Evolutionary conservation across 2,797 vertebrate genomes (phyloP), one percentile per base, ranked within the genome.

Genomic region (Coracias cyanogaster): DNA sequence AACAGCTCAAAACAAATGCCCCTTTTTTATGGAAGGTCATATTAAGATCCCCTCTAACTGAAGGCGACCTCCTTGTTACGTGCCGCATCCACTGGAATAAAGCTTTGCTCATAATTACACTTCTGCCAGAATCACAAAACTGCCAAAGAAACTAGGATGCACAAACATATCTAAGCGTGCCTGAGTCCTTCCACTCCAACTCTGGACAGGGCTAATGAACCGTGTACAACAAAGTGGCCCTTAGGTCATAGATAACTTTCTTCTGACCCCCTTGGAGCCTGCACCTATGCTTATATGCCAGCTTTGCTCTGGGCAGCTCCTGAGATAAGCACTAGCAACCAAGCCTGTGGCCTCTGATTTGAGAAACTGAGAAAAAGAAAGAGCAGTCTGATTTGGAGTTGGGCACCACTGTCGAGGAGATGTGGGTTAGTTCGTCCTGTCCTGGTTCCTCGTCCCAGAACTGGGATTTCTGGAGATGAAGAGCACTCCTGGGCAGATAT

Each of bases 1-100:
- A 96, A 95, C 58, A 80, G 64, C 57, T 95, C 94, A 89, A 78
- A 84, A 93, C 87, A 90, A 90, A 93, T 89, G 73, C 28, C 64
- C 71, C 66, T 46, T 62, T 76, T 84, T 83, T 18, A 90, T 0
- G 0, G 64, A 82, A 96, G 92, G 92, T 91, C 95, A 83, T 60
- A 82, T 58, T 62, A 80, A 91, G 66, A 94, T 76, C 71, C 55
- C 90, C 83, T 95, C 66, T 67, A 67, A 77, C 77, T 90, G 88
- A 87, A 89, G 76, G 91, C 82, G 88, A 94, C 85, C 86, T 90
- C 79, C 51, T 93, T 86, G 71, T 60, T 94, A 93, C 7, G 9
- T 86, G 84, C 80, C 2, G 4, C 69, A 43, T 82, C 21, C 73
- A 65, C 46, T 85, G 83, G 51, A 72, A 76, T 61, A 61, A 74